Base-by-base conservation (phyloP, 2,113 vertebrate species). In the Microcebus tavaratra region DNA sequence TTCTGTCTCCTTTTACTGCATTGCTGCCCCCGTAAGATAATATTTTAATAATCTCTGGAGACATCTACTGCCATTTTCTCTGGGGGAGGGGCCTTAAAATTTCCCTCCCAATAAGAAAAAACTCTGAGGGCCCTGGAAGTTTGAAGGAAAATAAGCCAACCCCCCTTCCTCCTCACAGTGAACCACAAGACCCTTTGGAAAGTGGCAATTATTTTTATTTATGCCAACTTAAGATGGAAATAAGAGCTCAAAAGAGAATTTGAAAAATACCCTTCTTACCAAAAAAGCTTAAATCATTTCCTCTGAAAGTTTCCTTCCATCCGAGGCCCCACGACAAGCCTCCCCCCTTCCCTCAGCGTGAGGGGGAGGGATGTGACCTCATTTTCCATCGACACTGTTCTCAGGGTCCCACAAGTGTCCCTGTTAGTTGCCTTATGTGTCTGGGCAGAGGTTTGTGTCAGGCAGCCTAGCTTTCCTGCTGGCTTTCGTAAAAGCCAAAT, bases 141-240 rank as follows among this genome's bases (percentile, higher is more conserved):
- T 59, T 95, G 95, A 95, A 76, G 53, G 86, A 92, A 92, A 94
- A 45, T n/a, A 94, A 93, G 91, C 75, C 87, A 94, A 70, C n/a
- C 13, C 50, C 55, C 89, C 65, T 88, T 57, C 67, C 87, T 75
- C 25, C 87, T 75, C 25, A 34, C 14, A 25, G 53, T 53, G 70
- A 98, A 92, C 91, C 57, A 31, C 95, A 87, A 82, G 82, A 92
- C 89, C 68, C 83, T 97, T 97, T 97, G 96, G 97, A 97, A 98
- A 87, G 70, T 75, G 84, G 88, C 93, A 89, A 91, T 97, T 96
- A 95, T 97, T 98, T 98, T 96, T 97, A 97, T 96, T 95, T 98
- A 84, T 96, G 91, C 89, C 96, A 78, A 95, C 91, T 97, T 92
- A 68, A 82, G 72, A 95, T 96, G 96, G 95, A 97, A 98, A 98